Evolutionary conservation across 2,888 invertebrate species (phyloP).

Genomic region (Diplazon laetatorius): DNA sequence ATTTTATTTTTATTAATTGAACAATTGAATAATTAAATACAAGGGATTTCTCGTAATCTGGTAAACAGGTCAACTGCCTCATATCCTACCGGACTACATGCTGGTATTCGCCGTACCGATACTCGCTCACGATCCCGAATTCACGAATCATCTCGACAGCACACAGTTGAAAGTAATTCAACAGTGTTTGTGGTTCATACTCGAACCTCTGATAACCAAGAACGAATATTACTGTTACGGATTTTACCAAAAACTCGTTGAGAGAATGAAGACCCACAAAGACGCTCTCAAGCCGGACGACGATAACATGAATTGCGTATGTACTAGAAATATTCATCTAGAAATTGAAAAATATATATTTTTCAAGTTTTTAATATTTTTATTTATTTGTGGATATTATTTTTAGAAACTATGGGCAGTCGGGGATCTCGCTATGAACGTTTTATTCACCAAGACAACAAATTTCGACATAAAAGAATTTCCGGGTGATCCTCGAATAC

Average conservation of each 20-base stretch:
- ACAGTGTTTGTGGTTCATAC: slow-evolving; percentile 95
- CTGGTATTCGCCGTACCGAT: slow-evolving; percentile 98
- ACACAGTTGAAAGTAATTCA: slow-evolving; percentile 91
- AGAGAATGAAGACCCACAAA: slow-evolving; percentile 97
- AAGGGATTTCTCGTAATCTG: slow-evolving; percentile 40
- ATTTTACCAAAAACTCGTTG: slow-evolving; percentile 96
- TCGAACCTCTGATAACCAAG: slow-evolving; percentile 96
- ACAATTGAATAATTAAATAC: background rate
- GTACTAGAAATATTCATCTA: slow-evolving; percentile 75
- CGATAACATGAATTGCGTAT: slow-evolving; percentile 91
- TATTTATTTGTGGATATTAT: slow-evolving; percentile 27
- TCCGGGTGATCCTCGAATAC: slow-evolving; percentile 92
- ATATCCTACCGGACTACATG: slow-evolving; percentile 98
- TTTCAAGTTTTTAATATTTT: background rate
- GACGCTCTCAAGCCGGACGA: slow-evolving; percentile 94
- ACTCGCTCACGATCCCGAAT: slow-evolving; percentile 95
- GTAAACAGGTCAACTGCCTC: slow-evolving; percentile 89
- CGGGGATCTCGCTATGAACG: slow-evolving; percentile 96
- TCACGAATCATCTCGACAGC: slow-evolving; percentile 90
- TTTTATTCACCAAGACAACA: slow-evolving; percentile 93
- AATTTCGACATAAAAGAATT: slow-evolving; percentile 96
- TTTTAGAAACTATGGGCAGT: slow-evolving; percentile 97
- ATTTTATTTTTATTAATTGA: background rate
- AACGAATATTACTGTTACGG: slow-evolving; percentile 97
- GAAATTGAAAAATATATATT: slow-evolving; percentile 1